Percentiles rank a stretch among this genome's conserved stretches.
Conservation (phyloP, 2,113 vertebrate genomes). For the Rhynchomys soricoides region DNA sequence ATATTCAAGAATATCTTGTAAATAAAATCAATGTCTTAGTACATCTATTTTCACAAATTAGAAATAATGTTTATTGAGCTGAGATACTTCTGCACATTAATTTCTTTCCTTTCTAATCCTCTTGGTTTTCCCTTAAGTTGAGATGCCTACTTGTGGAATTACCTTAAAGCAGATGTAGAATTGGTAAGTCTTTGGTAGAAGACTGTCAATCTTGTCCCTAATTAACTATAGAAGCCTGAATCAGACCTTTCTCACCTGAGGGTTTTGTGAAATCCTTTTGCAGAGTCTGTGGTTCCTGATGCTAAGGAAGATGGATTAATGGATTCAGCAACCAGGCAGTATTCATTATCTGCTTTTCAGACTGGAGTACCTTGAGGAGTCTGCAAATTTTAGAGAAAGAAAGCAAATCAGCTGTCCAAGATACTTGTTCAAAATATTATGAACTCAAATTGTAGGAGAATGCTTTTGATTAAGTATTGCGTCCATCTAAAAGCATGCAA, state of each 20-base stretch:
- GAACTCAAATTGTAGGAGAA: not conserved
- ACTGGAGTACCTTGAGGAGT: not conserved
- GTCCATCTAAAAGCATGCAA: not conserved
- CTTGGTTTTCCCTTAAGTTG: not conserved
- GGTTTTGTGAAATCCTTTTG: not conserved
- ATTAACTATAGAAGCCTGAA: conserved; percentile 1
- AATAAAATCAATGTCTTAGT: not conserved
- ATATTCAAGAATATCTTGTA: not conserved
- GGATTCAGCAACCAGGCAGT: not conserved
- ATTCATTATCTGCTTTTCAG: not conserved
- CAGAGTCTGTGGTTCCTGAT: not conserved
- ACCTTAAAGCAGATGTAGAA: not conserved
- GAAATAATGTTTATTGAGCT: not conserved
- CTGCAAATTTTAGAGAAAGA: not conserved
- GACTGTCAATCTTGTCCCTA: not conserved
- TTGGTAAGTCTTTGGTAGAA: not conserved
- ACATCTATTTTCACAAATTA: not conserved
- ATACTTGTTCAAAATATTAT: not conserved
- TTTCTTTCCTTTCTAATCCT: not conserved
- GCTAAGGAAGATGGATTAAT: not conserved
- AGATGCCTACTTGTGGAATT: not conserved
- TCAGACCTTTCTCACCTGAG: not conserved
- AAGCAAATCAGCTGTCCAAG: not conserved
- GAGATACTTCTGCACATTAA: not conserved
- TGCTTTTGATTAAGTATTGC: not conserved